Evolutionary conservation across 92 coral and sea anemone genomes (phyloP).

Genomic region (Montipora capitata): DNA sequence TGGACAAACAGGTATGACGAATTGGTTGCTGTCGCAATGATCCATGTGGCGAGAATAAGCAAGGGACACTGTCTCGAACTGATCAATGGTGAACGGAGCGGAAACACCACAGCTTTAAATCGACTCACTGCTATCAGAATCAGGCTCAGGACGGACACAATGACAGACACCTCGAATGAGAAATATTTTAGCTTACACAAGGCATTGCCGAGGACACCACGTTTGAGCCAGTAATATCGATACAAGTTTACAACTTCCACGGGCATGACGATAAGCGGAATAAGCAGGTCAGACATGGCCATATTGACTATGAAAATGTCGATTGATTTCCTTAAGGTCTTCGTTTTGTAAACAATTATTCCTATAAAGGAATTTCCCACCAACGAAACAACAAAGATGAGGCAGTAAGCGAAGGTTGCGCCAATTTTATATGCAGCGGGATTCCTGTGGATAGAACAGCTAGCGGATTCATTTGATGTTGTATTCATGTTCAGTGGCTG

Average conservation of each 20-base stretch:
- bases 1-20: background rate
- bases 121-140: conserved; percentile 4
- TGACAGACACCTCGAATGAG: background rate
- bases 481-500: background rate
- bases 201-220: background rate
- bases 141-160: background rate
- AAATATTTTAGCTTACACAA: background rate
- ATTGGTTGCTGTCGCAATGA: background rate
- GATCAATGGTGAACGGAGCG: background rate
- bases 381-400: background rate
- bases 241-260: accelerated
- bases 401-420: background rate
- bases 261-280: background rate
- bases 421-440: background rate
- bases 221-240: accelerated
- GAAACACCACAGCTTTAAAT: background rate
- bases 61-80: background rate
- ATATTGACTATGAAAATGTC: background rate
- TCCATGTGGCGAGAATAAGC: background rate
- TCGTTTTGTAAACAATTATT: background rate
- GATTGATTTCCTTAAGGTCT: background rate
- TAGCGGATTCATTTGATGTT: background rate
- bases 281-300: background rate
- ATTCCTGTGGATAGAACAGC: background rate
- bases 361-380: background rate